Evolutionary conservation across 2,113 vertebrate genomes (phyloP).

Genomic region (Urocitellus parryii): DNA sequence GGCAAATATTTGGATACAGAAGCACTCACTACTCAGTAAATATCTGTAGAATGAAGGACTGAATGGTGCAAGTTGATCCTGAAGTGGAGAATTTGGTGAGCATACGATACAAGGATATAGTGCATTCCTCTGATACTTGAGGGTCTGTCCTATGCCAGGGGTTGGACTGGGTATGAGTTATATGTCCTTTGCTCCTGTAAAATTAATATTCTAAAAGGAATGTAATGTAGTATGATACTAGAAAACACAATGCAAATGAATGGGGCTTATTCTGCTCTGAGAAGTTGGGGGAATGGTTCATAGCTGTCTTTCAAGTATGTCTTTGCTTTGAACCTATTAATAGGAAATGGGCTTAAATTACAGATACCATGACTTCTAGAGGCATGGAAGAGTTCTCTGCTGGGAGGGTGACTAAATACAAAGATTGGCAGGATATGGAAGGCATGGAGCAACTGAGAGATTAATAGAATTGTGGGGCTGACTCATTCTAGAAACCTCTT

Average conservation of each 20-base stretch:
- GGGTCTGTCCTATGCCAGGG: background rate
- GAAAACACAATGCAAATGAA: background rate
- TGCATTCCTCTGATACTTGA: background rate
- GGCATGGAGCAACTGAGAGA: background rate
- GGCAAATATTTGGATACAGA: background rate
- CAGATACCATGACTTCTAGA: background rate
- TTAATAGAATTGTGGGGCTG: background rate
- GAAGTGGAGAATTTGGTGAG: background rate
- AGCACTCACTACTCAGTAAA: background rate
- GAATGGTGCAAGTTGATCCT: background rate
- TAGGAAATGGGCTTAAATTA: background rate
- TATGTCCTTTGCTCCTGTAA: background rate
- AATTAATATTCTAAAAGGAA: slow-evolving; percentile 26
- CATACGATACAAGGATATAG: background rate
- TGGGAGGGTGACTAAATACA: background rate
- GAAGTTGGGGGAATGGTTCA: background rate
- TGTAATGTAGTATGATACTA: background rate
- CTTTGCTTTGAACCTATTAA: background rate
- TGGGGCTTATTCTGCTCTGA: background rate
- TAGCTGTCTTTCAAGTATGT: background rate
- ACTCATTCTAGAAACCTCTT: background rate
- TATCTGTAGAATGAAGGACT: background rate
- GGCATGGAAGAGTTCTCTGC: background rate
- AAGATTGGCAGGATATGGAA: background rate
- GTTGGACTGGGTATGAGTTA: too few relatives aligned